Conservation (phyloP, 2,888 invertebrate species). For the Andricus quercusramuli region DNA sequence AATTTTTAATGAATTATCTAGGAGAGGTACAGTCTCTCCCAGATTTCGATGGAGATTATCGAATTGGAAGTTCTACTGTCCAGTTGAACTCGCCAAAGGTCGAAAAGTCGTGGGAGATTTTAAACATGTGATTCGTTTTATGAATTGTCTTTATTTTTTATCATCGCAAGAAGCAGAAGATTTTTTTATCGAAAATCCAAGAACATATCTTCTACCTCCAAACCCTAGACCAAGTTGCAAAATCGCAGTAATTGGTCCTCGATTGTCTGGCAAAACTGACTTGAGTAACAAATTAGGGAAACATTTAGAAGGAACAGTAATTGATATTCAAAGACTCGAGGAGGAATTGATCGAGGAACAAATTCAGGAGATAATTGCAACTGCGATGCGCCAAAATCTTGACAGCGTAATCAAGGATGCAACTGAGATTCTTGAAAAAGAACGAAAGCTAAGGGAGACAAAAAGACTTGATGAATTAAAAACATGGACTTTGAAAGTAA, state of each 20-base stretch:
- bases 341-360: constrained; percentile 50
- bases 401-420: constrained; percentile 62
- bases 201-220: constrained; percentile 81
- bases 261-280: constrained; percentile 82
- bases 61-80: constrained; percentile 83
- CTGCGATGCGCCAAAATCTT: constrained; percentile 65
- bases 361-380: constrained; percentile 57
- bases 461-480: constrained; percentile 75
- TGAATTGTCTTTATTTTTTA: constrained; percentile 83
- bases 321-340: constrained; percentile 72
- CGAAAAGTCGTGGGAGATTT: constrained; percentile 79
- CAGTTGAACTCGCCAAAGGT: constrained; percentile 83
- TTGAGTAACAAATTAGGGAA: constrained; percentile 81
- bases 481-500: constrained; percentile 73
- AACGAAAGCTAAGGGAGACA: constrained; percentile 78
- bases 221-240: constrained; percentile 82
- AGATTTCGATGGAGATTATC: constrained; percentile 80
- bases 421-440: constrained; percentile 55
- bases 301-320: constrained; percentile 79
- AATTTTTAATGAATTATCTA: constrained; percentile 62
- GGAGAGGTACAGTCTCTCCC: constrained; percentile 65
- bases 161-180: constrained; percentile 80
- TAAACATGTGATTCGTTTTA: constrained; percentile 81
- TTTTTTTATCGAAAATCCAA: constrained; percentile 83
- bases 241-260: constrained; percentile 83